phyloP scores from a whole-genome alignment of 1,140 invertebrate genomes.

The Diabrotica undecimpunctata region DNA sequence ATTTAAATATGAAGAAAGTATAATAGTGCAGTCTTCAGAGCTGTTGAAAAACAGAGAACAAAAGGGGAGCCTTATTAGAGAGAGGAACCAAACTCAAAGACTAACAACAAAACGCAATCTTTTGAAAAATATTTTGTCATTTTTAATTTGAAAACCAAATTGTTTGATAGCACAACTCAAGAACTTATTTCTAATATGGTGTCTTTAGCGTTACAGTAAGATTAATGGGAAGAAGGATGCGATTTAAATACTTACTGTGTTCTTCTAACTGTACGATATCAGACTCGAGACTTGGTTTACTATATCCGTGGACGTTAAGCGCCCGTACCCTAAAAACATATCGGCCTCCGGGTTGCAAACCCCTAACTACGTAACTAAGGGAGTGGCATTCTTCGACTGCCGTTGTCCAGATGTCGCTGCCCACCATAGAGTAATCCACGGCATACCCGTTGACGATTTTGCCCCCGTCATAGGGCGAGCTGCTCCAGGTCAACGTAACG shows the following conservation, averaged over 20 bases:
- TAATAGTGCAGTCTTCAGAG: no score
- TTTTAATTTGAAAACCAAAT: no score
- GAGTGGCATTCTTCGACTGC: conserved; percentile 62
- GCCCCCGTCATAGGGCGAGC: conserved; percentile 80
- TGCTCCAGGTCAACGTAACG: conserved; percentile 72
- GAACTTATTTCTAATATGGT: no score
- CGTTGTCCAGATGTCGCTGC: conserved; percentile 55
- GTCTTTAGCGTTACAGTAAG: no score
- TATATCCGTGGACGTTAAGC: conserved; percentile 73
- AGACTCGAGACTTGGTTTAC: conserved; percentile 63
- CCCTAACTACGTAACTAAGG: conserved; percentile 58
- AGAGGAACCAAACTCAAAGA: no score
- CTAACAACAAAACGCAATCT: no score
- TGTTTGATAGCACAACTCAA: no score
- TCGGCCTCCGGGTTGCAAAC: conserved; percentile 54
- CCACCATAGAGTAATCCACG: conserved; percentile 65
- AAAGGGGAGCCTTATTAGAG: no score
- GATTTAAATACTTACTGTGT: conserved; percentile 36
- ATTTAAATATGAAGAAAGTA: no score
- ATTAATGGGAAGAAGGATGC: no score
- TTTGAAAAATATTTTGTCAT: no score
- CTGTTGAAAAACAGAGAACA: no score
- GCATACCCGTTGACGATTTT: conserved; percentile 77
- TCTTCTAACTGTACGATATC: conserved; percentile 49
- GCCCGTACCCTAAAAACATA: conserved; percentile 74